Evolutionary conservation across 2,888 invertebrate genomes (phyloP).

Genomic region (Amblyteles armatorius): DNA sequence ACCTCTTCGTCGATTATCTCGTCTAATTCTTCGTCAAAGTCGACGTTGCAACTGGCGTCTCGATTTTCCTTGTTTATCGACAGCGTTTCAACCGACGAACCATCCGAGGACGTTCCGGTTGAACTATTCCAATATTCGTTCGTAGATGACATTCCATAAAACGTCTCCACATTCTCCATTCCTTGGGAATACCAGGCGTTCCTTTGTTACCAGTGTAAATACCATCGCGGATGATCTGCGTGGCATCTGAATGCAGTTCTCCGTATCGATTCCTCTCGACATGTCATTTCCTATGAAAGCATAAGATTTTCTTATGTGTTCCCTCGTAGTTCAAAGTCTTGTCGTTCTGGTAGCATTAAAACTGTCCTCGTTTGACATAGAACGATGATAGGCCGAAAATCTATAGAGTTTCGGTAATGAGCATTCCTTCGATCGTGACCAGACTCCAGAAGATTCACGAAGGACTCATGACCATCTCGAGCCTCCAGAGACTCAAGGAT

Average conservation of each 20-base stretch:
- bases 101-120: conserved; percentile 72
- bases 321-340: neutral
- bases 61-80: conserved; percentile 49
- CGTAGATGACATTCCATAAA: conserved; percentile 77
- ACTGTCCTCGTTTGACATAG: conserved; percentile 12
- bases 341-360: neutral
- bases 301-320: conserved; percentile 1
- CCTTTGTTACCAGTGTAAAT: conserved; percentile 42
- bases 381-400: conserved; percentile 38
- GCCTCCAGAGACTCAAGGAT: conserved; percentile 67
- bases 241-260: conserved; percentile 5
- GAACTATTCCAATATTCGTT: conserved; percentile 84
- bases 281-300: conserved; percentile 45
- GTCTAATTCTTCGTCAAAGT: conserved; percentile 50
- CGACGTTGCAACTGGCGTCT: conserved; percentile 60
- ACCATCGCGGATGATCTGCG: neutral
- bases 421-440: conserved; percentile 61
- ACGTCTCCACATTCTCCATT: conserved; percentile 49
- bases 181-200: conserved; percentile 36
- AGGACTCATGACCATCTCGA: conserved; percentile 69
- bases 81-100: conserved; percentile 46
- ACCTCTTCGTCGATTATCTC: conserved; percentile 18
- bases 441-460: conserved; percentile 70
- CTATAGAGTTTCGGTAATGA: conserved; percentile 52
- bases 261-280: conserved; percentile 9